Percentiles rank a stretch among this genome's conserved stretches.
These are phyloP conservation scores for Lithophane ornitopus DNA, from an alignment of 2,888 invertebrate genomes.

Conservation along the genomic window DNA sequence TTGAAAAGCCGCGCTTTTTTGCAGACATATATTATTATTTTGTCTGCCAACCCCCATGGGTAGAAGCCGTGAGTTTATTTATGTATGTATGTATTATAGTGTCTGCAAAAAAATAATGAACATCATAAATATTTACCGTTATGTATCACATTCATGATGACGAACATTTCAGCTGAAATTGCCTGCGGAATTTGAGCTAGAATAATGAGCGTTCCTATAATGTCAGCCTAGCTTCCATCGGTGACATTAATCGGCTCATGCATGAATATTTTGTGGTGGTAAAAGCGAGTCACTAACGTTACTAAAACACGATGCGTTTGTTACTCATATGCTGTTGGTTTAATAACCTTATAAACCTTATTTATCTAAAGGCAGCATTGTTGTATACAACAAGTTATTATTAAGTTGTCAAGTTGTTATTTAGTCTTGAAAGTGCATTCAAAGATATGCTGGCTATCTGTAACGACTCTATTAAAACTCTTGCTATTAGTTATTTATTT, in stretches of 20 bases:
- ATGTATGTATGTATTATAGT: not conserved
- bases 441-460: not conserved
- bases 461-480: not conserved
- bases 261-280: conserved; percentile 23
- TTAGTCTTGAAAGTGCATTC: not conserved
- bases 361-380: no score
- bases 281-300: not conserved
- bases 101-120: not conserved
- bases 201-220: conserved; percentile 28
- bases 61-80: not conserved
- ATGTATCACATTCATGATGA: conserved; percentile 13
- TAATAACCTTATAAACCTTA: no score
- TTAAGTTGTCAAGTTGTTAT: no score
- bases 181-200: conserved; percentile 28
- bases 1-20: not conserved
- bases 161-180: conserved; percentile 23
- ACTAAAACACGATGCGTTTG: not conserved
- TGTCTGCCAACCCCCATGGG: not conserved
- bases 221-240: not conserved
- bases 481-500: no score
- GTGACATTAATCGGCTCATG: conserved; percentile 18
- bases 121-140: not conserved
- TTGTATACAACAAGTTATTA: no score
- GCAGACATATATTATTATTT: no score
- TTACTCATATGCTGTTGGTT: not conserved